These are phyloP conservation scores for Microplitis demolitor DNA, from an alignment of 1,140 invertebrate species.

Conservation along the genomic window DNA sequence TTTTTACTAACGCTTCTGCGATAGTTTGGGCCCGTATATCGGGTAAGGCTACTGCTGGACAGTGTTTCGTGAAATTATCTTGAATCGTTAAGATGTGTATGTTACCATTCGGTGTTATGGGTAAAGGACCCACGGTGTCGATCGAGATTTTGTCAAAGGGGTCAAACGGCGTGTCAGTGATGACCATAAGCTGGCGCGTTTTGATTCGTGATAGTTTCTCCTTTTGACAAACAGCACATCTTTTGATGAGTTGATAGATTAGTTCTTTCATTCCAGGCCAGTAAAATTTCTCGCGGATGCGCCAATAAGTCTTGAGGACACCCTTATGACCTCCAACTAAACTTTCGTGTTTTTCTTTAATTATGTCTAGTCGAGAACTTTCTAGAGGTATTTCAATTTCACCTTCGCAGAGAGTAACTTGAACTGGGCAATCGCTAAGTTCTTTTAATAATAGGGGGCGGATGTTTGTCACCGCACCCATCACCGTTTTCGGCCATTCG, in stretches of 20 bases:
- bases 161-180: constrained; percentile 9
- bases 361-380: constrained; percentile 1
- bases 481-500: constrained; percentile 5
- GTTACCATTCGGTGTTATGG: neutral
- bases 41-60: constrained; percentile 26
- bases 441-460: neutral
- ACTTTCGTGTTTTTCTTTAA: constrained; percentile 14
- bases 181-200: constrained; percentile 1
- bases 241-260: neutral
- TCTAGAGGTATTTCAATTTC: neutral
- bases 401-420: constrained; percentile 2
- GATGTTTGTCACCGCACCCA: neutral
- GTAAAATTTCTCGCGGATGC: constrained; percentile 3
- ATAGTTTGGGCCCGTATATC: constrained; percentile 36
- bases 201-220: neutral
- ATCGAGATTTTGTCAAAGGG: constrained; percentile 26
- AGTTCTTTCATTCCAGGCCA: neutral
- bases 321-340: constrained; percentile 21
- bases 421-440: neutral
- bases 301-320: neutral
- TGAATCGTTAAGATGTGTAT: constrained; percentile 34
- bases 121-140: constrained; percentile 17
- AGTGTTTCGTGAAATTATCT: constrained; percentile 44
- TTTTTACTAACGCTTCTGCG: constrained; percentile 29
- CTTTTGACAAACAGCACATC: neutral